phyloP scores from a whole-genome alignment of 2,797 vertebrate genomes.

The Rhincodon typus region DNA sequence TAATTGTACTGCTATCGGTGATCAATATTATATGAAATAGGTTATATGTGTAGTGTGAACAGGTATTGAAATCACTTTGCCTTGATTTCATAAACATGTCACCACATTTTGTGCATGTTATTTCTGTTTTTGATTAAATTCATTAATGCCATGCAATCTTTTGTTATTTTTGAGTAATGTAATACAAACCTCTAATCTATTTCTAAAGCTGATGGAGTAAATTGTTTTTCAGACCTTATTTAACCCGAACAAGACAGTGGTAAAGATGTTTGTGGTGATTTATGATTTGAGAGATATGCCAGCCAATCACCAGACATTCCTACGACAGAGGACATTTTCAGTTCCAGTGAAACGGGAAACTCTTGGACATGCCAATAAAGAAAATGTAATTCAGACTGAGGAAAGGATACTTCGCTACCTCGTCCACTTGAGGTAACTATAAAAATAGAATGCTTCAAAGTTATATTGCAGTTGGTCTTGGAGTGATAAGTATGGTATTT shows the following conservation, averaged over 20 bases:
- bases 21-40: not conserved
- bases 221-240: constrained; percentile 87
- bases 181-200: not conserved
- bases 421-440: constrained; percentile 87
- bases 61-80: not conserved
- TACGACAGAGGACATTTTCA: constrained; percentile 97
- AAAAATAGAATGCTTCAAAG: not conserved
- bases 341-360: constrained; percentile 86
- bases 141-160: not conserved
- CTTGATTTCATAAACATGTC: not conserved
- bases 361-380: constrained; percentile 73
- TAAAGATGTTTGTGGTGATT: constrained; percentile 99
- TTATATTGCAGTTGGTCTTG: too few species aligned
- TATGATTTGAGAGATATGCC: constrained; percentile 95
- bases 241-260: constrained; percentile 99
- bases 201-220: not conserved
- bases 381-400: constrained; percentile 65
- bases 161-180: not conserved
- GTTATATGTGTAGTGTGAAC: not conserved
- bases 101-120: not conserved
- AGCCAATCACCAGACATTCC: constrained; percentile 97
- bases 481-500: not conserved
- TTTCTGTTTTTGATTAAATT: not conserved
- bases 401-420: constrained; percentile 95
- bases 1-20: not conserved